phyloP scores from a whole-genome alignment of 2,888 invertebrate species.

The Papilio demoleus region DNA sequence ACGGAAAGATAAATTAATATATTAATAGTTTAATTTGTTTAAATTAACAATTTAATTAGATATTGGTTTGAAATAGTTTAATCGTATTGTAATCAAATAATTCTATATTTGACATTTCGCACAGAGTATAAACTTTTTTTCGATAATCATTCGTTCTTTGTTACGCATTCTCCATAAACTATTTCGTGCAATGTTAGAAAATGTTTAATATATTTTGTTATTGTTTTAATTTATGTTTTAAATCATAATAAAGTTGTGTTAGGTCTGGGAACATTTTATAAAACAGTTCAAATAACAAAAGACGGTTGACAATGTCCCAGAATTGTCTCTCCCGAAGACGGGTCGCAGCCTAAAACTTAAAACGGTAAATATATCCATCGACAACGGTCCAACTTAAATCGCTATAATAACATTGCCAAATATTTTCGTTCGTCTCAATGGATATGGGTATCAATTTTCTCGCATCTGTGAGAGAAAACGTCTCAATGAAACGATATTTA shows the following conservation, averaged over 20 bases:
- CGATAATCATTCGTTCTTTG: too few species aligned
- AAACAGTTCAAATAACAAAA: conserved; percentile 5
- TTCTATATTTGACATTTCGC: too few species aligned
- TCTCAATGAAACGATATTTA: conserved; percentile 17
- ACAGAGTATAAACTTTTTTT: too few species aligned
- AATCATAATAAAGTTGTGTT: background rate
- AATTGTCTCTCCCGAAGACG: conserved; percentile 13
- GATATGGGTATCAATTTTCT: background rate
- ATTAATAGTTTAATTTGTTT: too few species aligned
- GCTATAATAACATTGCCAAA: conserved; percentile 34
- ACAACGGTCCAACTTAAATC: conserved; percentile 28
- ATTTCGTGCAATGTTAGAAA: too few species aligned
- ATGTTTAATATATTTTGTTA: too few species aligned
- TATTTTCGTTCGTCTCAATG: conserved; percentile 33
- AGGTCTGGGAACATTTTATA: background rate
- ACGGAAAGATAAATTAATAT: too few species aligned
- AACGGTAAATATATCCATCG: conserved; percentile 28
- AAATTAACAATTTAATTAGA: too few species aligned
- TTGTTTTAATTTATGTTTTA: too few species aligned
- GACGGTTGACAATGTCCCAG: background rate
- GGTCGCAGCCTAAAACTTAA: conserved; percentile 5
- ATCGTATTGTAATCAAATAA: too few species aligned
- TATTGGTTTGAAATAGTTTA: too few species aligned
- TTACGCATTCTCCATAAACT: too few species aligned
- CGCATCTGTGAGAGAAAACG: conserved; percentile 18